Conservation (phyloP, 1,140 invertebrate genomes). For the Apocrypta bakeri region DNA sequence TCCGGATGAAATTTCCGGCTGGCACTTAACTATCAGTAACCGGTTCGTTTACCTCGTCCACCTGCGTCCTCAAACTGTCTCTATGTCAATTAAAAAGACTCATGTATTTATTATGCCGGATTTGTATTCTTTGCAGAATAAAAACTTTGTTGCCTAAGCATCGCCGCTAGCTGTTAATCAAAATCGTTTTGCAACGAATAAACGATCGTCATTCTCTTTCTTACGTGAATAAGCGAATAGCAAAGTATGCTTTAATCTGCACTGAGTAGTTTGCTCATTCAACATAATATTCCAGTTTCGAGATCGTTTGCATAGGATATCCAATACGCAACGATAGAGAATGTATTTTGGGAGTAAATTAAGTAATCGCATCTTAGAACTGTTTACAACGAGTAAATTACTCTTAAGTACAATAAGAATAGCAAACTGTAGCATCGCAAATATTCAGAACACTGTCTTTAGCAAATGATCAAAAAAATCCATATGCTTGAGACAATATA, state of each 20-base stretch:
- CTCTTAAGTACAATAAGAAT: too few relatives aligned
- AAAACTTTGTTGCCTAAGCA: too few relatives aligned
- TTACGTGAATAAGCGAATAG: not conserved
- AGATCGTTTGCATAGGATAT: not conserved
- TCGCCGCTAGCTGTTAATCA: too few relatives aligned
- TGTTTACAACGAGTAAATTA: not conserved
- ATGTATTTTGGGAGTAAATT: not conserved
- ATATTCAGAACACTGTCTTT: too few relatives aligned
- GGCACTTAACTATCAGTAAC: conserved; percentile 24
- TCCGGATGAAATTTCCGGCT: conserved; percentile 21
- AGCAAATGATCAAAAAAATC: too few relatives aligned
- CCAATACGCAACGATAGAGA: not conserved
- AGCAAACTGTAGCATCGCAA: too few relatives aligned
- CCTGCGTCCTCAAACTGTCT: not conserved
- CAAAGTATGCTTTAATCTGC: not conserved
- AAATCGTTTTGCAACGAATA: not conserved
- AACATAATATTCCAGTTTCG: not conserved
- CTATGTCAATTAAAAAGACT: not conserved
- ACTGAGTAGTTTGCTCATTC: not conserved
- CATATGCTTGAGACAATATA: too few relatives aligned
- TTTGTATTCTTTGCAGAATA: too few relatives aligned
- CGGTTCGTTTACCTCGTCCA: conserved; percentile 16
- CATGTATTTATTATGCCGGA: not conserved
- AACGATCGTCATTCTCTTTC: not conserved
- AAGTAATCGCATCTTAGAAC: not conserved